Base-by-base conservation (phyloP, 1,140 invertebrate genomes). In the Drosophila teissieri region DNA sequence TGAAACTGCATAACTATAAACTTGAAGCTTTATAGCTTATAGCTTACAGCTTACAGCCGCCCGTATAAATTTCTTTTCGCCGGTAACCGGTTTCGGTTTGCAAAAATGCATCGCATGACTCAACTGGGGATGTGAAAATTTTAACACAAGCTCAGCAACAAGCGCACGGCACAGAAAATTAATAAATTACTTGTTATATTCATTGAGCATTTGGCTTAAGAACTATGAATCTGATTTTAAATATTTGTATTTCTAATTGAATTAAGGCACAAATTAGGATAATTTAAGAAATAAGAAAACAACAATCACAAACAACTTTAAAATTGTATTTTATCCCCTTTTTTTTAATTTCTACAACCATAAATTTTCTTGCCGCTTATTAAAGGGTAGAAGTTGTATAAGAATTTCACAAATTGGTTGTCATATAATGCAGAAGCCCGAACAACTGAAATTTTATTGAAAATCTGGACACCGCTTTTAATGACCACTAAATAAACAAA, bases 21-120 rank as follows among this genome's bases (percentile, higher is more conserved):
- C 64, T 56, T 55, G 37, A 55, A 39, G 48, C 67, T 69, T 55
- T 40, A 55, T 39, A 15, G 69, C 39, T 42, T 57, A 65, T 39
- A 15, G 69, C 39, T 42, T 57, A 65, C 24, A 15, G 69, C 39
- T 42, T 57, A 65, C 22, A 51, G 49, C 36, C 27, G 11, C 42
- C 37, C 15, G 63, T 49, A 53, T 73, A 45, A 42, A 61, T 45
- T 75, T 80, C 51, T 73, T 60, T 69, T 79, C 73, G 81, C 85
- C 85, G 85, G 80, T 86, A 89, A 89, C 85, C 85, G 80, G 85
- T 90, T 90, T 90, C 49, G 54, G 60, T 27, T 70, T 57, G 63
- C 60, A 65, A 73, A 85, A 86, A 53, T 85, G 82, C 81, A 85
- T 44, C 62, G 31, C 22, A 17, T 73, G 73, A 81, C 46, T 78